Conservation (phyloP, 2,113 vertebrate species). For the Channa argus region DNA sequence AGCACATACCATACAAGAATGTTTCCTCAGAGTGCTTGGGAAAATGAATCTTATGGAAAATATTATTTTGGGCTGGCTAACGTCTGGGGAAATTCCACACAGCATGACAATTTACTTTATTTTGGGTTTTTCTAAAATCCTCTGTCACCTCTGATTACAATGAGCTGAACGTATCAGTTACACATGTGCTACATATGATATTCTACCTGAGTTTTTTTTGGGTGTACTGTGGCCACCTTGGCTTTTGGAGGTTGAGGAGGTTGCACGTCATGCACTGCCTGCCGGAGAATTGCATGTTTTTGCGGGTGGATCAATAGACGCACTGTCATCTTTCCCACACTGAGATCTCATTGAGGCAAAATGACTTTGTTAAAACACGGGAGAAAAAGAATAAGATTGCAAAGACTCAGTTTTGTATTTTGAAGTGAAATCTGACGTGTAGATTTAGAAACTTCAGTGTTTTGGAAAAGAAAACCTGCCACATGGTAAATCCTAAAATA, state of each 20-base stretch:
- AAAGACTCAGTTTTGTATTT: slow-evolving; percentile 12
- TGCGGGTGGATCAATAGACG: slow-evolving; percentile 40
- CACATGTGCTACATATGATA: slow-evolving; percentile 68
- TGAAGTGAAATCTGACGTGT: slow-evolving; percentile 6
- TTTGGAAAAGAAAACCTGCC: not conserved
- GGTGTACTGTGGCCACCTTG: slow-evolving; percentile 50
- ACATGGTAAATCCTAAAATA: not conserved
- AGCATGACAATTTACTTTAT: slow-evolving; percentile 84
- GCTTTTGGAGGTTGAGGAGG: slow-evolving; percentile 26
- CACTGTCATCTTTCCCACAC: slow-evolving; percentile 32
- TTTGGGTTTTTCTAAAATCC: slow-evolving; percentile 73
- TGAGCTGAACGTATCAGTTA: slow-evolving; percentile 77
- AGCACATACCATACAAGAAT: slow-evolving; percentile 71
- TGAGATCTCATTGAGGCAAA: not conserved
- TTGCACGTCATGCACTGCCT: slow-evolving; percentile 26
- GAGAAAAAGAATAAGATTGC: not conserved
- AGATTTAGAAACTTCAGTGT: slow-evolving; percentile 13
- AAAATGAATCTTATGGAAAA: slow-evolving; percentile 82
- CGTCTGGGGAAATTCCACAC: slow-evolving; percentile 81
- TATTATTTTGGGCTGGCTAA: slow-evolving; percentile 84
- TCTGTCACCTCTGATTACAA: slow-evolving; percentile 85
- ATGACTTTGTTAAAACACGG: not conserved
- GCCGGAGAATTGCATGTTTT: slow-evolving; percentile 10
- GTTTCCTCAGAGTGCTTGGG: slow-evolving; percentile 68
- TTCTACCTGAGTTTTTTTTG: slow-evolving; percentile 68